These are phyloP conservation scores for Eublepharis macularius DNA, from an alignment of 2,113 vertebrate species.

Conservation along the genomic window DNA sequence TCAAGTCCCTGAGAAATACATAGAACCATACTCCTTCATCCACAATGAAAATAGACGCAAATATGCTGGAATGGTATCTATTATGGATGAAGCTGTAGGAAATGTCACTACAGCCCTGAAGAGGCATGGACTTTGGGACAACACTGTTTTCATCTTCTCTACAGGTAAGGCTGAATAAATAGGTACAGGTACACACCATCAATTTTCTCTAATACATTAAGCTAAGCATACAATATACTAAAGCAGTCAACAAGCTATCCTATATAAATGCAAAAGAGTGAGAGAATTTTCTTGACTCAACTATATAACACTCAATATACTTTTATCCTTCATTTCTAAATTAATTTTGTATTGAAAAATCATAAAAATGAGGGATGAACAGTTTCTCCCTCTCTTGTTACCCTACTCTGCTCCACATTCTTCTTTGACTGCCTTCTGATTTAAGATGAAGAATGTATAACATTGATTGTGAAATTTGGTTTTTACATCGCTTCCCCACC, in stretches of 20 bases:
- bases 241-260: background rate
- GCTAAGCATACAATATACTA: background rate
- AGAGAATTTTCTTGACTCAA: background rate
- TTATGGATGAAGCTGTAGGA: constrained; percentile 94
- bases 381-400: background rate
- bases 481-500: no score
- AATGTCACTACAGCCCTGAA: constrained; percentile 87
- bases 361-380: background rate
- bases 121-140: constrained; percentile 85
- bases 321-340: background rate
- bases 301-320: background rate
- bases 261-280: background rate
- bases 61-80: constrained; percentile 93
- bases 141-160: constrained; percentile 92
- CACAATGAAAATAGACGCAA: constrained; percentile 75
- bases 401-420: no score
- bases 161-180: constrained; percentile 81
- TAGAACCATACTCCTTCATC: constrained; percentile 85
- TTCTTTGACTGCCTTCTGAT: background rate
- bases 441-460: background rate
- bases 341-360: background rate
- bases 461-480: background rate
- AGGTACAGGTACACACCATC: background rate
- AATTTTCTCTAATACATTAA: background rate
- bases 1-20: constrained; percentile 87